These are phyloP conservation scores for Dipodomys merriami DNA, from an alignment of 2,113 vertebrate genomes.

Conservation along the genomic window DNA sequence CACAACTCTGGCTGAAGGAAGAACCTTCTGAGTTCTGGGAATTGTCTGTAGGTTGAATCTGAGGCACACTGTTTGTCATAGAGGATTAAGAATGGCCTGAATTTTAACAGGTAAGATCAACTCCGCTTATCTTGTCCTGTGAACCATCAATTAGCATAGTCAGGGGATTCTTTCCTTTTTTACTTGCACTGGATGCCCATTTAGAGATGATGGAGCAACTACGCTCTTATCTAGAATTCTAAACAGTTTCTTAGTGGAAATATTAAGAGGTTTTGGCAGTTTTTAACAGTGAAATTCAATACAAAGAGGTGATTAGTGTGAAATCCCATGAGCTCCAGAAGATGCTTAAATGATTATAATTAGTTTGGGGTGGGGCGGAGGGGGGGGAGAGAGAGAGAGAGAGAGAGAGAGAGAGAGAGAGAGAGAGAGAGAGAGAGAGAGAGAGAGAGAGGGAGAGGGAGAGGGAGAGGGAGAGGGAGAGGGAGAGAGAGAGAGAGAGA, in stretches of 20 bases:
- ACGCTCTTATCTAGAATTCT: not conserved
- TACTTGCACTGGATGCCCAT: not conserved
- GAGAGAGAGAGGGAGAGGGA: too few species aligned
- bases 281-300: not conserved
- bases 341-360: not conserved
- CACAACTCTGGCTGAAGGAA: not conserved
- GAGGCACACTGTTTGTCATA: not conserved
- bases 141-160: conserved; percentile 36
- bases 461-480: too few species aligned
- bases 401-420: too few species aligned
- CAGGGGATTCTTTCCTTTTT: not conserved
- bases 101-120: conserved; percentile 64
- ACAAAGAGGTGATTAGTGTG: not conserved
- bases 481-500: too few species aligned
- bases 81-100: conserved; percentile 40
- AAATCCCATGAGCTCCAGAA: not conserved
- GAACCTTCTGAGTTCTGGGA: not conserved
- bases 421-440: too few species aligned
- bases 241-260: not conserved
- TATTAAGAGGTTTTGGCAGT: not conserved
- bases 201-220: not conserved
- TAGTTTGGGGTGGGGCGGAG: not conserved
- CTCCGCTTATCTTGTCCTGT: conserved; percentile 57
- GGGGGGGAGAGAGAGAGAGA: too few species aligned
- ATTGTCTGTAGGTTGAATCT: not conserved